These are phyloP conservation scores for Aquatica leii DNA, from an alignment of 2,888 invertebrate genomes.

Conservation along the genomic window DNA sequence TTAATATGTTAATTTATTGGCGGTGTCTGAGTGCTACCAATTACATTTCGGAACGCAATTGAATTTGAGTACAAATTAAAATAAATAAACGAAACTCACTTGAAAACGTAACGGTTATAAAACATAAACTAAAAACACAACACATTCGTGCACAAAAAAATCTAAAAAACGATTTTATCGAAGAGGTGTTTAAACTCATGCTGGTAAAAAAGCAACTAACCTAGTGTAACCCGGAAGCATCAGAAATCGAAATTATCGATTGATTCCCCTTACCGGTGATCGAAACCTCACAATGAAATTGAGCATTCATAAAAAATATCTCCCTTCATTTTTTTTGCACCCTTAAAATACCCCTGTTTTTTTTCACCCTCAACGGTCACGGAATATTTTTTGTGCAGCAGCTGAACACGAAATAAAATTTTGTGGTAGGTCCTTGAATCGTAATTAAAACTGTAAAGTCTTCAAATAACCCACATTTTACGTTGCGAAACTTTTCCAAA, in stretches of 20 bases:
- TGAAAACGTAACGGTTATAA: too few species aligned
- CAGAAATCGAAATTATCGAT: constrained; percentile 60
- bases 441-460: constrained; percentile 10
- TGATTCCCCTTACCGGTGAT: constrained; percentile 55
- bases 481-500: too few species aligned
- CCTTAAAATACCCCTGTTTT: constrained; percentile 55
- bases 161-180: neutral
- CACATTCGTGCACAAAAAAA: constrained; percentile 3
- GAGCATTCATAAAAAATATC: constrained; percentile 59
- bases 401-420: constrained; percentile 39
- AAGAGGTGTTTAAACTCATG: constrained; percentile 43
- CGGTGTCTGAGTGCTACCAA: neutral
- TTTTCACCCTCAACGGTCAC: constrained; percentile 53
- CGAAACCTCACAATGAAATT: constrained; percentile 56
- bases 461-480: too few species aligned
- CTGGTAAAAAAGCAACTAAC: constrained; percentile 58
- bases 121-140: neutral
- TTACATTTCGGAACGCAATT: neutral
- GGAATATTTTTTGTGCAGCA: constrained; percentile 42
- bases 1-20: constrained; percentile 18
- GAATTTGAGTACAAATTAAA: neutral
- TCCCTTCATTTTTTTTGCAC: constrained; percentile 55
- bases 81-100: neutral
- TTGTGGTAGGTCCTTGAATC: constrained; percentile 29
- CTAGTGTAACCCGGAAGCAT: constrained; percentile 52